These are phyloP conservation scores for Cheilosia grossa DNA, from an alignment of 2,888 invertebrate genomes.

Conservation along the genomic window DNA sequence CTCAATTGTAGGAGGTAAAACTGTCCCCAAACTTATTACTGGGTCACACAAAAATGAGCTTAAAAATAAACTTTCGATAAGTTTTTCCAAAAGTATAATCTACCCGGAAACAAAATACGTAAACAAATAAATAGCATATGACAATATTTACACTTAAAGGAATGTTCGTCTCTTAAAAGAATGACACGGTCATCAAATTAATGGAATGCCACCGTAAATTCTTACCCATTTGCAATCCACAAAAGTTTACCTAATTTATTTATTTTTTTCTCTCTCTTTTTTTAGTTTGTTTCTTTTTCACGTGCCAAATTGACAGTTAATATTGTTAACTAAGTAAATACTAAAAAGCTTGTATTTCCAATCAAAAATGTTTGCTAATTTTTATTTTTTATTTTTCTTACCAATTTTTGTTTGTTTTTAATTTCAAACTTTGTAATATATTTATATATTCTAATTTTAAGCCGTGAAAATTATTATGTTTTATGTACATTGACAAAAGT, in stretches of 20 bases:
- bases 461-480: slow-evolving; percentile 49
- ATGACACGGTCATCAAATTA: background rate
- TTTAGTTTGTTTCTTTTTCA: slow-evolving; percentile 43
- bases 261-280: slow-evolving; percentile 28
- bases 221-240: slow-evolving; percentile 22
- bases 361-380: slow-evolving; percentile 44
- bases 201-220: slow-evolving; percentile 3
- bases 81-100: slow-evolving; percentile 5
- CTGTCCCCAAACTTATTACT: no score
- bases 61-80: slow-evolving; percentile 31
- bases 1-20: no score
- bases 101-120: slow-evolving; percentile 20
- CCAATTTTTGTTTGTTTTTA: slow-evolving; percentile 45
- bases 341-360: slow-evolving; percentile 53
- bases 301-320: slow-evolving; percentile 69
- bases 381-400: slow-evolving; percentile 18
- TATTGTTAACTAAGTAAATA: slow-evolving; percentile 33
- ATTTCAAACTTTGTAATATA: slow-evolving; percentile 66
- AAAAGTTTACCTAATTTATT: slow-evolving; percentile 25
- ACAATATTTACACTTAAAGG: slow-evolving; percentile 44
- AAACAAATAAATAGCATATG: slow-evolving; percentile 38
- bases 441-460: slow-evolving; percentile 64
- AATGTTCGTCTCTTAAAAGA: slow-evolving; percentile 26
- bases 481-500: slow-evolving; percentile 53
- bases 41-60: slow-evolving; percentile 34